Base-by-base conservation (phyloP, 2,888 invertebrate species). In the Diplazon laetatorius region DNA sequence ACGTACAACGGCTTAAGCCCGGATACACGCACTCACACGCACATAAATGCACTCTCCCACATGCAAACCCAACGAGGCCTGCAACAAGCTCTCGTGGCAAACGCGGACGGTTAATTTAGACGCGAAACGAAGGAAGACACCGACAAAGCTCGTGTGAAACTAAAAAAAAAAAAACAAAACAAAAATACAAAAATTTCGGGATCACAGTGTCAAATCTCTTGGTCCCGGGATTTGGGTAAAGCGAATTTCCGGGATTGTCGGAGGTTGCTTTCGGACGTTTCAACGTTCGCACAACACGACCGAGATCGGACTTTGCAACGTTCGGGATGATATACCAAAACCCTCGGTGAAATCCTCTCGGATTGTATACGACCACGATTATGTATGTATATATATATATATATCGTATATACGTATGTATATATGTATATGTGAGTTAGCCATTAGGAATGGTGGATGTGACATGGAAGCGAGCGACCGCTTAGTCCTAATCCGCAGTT, bases 1-100 rank as follows among this genome's bases (percentile, higher is more conserved):
- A 88, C 88, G 88, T 88, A 87, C 82, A 75, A 75, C 71, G 82
- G 88, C 87, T 88, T 87, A 88, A 85, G 85, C 78, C 70, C 70
- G 82, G 80, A 78, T 78, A 73, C 81, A 74, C 75, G 25, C 14
- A 14, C 42, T 4, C 42, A n/a, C 4, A n/a, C n/a, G 4, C 1
- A n/a, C n/a, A n/a, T 4, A 42, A 42, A 42, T n/a, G n/a, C n/a
- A 1, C n/a, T 10, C 52, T 25, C 14, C n/a, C 14, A 50, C 2
- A 22, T 5, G 0, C 52, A 20, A 30, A 52, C 59, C 37, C 18
- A 39, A 42, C 39, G 37, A 65, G 10, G 25, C n/a, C 42, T 25
- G n/a, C 16, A 60, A 65, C 70, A 65, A n/a, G n/a, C n/a, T n/a
- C n/a, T n/a, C n/a, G n/a, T n/a, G n/a, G n/a, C n/a, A n/a, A n/a